These are phyloP conservation scores for Pachyrhynchus sulphureomaculatus DNA, from an alignment of 1,140 invertebrate species.

Conservation along the genomic window DNA sequence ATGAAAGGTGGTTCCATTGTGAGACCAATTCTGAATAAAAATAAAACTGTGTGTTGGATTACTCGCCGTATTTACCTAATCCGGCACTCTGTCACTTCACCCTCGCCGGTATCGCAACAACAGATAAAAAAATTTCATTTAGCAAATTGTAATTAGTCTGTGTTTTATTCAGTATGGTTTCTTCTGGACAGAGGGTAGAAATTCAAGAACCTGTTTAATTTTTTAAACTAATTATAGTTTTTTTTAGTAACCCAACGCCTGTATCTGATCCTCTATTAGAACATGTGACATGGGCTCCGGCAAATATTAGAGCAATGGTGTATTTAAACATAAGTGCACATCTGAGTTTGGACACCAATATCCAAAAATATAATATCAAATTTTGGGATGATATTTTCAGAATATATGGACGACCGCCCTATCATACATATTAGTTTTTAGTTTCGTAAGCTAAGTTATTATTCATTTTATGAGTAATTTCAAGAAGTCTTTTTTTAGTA, in stretches of 20 bases:
- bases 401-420: neutral
- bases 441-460: neutral
- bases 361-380: neutral
- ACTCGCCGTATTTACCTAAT: too few species aligned
- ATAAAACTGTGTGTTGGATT: too few species aligned
- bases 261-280: neutral
- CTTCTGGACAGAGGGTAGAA: too few species aligned
- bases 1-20: too few species aligned
- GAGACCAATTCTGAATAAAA: too few species aligned
- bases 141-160: too few species aligned
- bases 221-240: too few species aligned
- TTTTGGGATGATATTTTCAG: constrained; percentile 7
- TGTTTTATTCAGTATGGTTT: too few species aligned
- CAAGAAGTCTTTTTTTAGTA: neutral
- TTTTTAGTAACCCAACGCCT: constrained; percentile 16
- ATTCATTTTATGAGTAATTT: neutral
- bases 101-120: too few species aligned
- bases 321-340: constrained; percentile 2
- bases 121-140: too few species aligned
- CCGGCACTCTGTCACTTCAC: too few species aligned
- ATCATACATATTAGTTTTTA: constrained; percentile 11
- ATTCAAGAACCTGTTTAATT: too few species aligned
- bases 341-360: neutral
- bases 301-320: constrained; percentile 1
- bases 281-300: constrained; percentile 5